Conservation (phyloP, 1,140 invertebrate genomes). For the Bombus pyrosoma region DNA sequence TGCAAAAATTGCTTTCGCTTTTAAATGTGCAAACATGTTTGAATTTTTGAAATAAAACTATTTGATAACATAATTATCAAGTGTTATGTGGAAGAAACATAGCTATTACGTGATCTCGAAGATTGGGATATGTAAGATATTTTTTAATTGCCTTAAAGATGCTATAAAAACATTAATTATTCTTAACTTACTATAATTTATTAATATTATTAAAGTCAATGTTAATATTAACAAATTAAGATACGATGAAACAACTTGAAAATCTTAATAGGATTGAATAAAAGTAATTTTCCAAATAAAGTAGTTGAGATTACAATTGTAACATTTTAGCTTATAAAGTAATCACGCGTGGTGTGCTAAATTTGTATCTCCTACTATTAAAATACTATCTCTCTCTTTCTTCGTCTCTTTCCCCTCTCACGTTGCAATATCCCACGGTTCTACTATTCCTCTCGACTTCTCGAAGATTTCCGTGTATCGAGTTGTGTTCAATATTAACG, state of each 20-base stretch:
- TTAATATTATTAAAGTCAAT: too few relatives aligned
- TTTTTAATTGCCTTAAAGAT: too few relatives aligned
- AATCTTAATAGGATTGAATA: not conserved
- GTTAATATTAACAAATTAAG: not conserved
- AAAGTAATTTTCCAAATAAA: not conserved
- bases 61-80: not conserved
- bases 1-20: not conserved
- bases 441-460: slow-evolving; percentile 46
- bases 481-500: slow-evolving; percentile 11
- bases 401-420: not conserved
- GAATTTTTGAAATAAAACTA: not conserved
- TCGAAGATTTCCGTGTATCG: slow-evolving; percentile 40
- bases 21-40: not conserved
- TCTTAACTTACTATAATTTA: too few relatives aligned
- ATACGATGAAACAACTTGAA: not conserved
- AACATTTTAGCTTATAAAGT: slow-evolving; percentile 32
- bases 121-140: not conserved
- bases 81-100: not conserved
- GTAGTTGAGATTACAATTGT: not conserved
- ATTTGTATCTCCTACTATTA: slow-evolving; percentile 15
- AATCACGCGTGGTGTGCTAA: slow-evolving; percentile 33
- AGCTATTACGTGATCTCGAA: not conserved
- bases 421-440: not conserved
- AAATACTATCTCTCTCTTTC: slow-evolving; percentile 14
- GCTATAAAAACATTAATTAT: too few relatives aligned